Evolutionary conservation across 2,888 invertebrate species (phyloP).

Genomic region (Oscheius sp.): DNA sequence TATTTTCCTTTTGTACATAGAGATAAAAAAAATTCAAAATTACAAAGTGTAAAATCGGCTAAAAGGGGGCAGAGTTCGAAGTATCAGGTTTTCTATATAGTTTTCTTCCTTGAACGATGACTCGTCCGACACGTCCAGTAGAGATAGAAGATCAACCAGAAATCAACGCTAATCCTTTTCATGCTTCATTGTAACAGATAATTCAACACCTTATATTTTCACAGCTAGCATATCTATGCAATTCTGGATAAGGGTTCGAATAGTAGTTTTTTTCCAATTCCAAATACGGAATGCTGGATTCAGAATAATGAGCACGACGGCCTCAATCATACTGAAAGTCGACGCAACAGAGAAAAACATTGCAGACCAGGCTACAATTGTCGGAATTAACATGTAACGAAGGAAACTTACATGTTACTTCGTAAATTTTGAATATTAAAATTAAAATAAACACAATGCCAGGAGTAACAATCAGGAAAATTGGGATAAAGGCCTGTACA

Average conservation of each 20-base stretch:
- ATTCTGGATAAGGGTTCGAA: not conserved
- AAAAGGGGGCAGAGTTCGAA: no score
- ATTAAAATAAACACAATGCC: not conserved
- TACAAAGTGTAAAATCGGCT: no score
- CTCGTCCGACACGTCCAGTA: no score
- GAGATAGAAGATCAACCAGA: no score
- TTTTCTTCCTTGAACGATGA: no score
- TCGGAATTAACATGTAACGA: not conserved
- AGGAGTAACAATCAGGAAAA: not conserved
- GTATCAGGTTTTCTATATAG: no score
- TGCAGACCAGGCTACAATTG: not conserved
- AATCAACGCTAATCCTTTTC: no score
- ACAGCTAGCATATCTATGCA: not conserved
- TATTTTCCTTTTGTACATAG: not conserved
- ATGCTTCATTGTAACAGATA: no score
- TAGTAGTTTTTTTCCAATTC: not conserved
- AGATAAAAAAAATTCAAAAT: not conserved
- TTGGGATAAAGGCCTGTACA: not conserved
- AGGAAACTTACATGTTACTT: not conserved
- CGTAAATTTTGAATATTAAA: not conserved
- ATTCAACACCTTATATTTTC: no score
- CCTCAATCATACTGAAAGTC: not conserved
- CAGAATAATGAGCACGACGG: not conserved
- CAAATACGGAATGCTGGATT: not conserved
- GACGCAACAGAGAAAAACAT: not conserved